Conservation (phyloP, 2,888 invertebrate genomes). For the Deilephila elpenor region DNA sequence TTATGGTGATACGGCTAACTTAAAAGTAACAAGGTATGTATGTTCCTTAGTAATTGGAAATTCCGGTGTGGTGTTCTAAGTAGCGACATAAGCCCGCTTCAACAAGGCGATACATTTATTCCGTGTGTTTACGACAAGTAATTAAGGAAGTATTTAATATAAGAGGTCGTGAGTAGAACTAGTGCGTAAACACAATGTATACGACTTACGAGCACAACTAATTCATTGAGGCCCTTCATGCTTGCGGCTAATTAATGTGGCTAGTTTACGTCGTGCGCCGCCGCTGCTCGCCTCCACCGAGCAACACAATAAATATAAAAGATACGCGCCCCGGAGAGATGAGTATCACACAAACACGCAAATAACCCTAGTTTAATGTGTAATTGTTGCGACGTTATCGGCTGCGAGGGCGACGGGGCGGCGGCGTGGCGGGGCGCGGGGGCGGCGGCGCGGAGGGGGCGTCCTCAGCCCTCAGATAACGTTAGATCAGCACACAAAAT, state of each 20-base stretch:
- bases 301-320: conserved; percentile 4
- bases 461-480: conserved; percentile 25
- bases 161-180: too few relatives aligned
- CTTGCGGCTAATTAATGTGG: conserved; percentile 14
- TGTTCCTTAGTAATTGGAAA: too few relatives aligned
- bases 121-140: too few relatives aligned
- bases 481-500: conserved; percentile 23
- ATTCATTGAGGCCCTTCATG: neutral
- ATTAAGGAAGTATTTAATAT: too few relatives aligned
- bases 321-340: neutral
- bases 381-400: conserved; percentile 31
- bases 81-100: too few relatives aligned
- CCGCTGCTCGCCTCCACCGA: neutral
- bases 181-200: too few relatives aligned
- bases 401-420: neutral
- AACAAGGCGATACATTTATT: too few relatives aligned
- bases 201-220: too few relatives aligned
- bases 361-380: conserved; percentile 24
- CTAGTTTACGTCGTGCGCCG: neutral
- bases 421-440: too few relatives aligned
- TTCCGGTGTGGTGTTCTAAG: too few relatives aligned
- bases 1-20: too few relatives aligned
- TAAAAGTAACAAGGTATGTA: too few relatives aligned
- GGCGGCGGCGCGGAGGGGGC: neutral
- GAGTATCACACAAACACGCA: conserved; percentile 14